Base-by-base conservation (phyloP, 1,140 invertebrate species). In the Temnothorax curvispinosus region DNA sequence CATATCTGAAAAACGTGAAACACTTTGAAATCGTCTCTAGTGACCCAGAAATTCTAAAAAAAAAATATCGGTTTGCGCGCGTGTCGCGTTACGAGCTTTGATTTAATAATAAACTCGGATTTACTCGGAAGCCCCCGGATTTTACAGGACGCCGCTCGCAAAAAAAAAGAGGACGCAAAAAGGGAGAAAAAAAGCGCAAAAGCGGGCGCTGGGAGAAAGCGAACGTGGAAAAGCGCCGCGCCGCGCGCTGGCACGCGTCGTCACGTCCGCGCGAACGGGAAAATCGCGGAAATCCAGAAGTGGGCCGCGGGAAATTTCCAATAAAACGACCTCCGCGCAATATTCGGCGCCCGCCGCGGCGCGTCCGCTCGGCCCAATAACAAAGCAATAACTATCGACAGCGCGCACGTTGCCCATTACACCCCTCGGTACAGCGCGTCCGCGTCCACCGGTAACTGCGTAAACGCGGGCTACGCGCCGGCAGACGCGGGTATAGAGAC, bases 331-430 rank as follows among this genome's bases (percentile, higher is more conserved):
- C 84, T 86, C 78, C 86, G 69, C 52, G n/a, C 80, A 90, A 88
- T 89, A 85, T 90, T 90, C 86, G 86, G 41, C 85, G 71, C 60
- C 65, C 41, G 58, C 54, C 38, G 38, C 38, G 32, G n/a, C 50
- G 41, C 41, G 60, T 80, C 78, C 74, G 69, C 77, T 27, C 77
- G 78, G 60, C 80, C 89, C 89, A 90, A 90, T 90, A 90, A 90
- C 89, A 90, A 90, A 90, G 89, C 89, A 90, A 90, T 90, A 90
- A 90, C 89, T 88, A 90, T 90, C 89, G 89, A 89, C 88, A 89
- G 78, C 47, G 89, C 44, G 86, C 85, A 47, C 89, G 75, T 78
- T 60, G 76, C 81, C 41, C 75, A 90, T 88, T 90, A 90, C 90
- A 88, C 74, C 80, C 18, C 7, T 44, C 9, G 18, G 13, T 74